phyloP scores from a whole-genome alignment of 2,888 invertebrate genomes.

The Sinotaia quadrata region DNA sequence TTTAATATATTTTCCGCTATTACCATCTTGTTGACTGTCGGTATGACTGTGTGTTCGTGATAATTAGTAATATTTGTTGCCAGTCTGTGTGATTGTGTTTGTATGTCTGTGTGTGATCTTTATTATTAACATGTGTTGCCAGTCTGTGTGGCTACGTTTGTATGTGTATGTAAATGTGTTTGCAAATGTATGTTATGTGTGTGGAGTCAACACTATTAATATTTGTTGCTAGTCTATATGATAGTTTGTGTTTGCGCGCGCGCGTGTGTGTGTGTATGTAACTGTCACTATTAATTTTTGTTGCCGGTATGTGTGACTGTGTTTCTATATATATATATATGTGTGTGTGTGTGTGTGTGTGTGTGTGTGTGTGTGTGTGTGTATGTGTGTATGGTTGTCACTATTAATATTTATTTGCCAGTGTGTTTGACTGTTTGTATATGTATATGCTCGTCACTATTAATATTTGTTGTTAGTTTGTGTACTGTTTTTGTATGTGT shows the following conservation, averaged over 20 bases:
- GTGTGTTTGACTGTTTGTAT: conserved; percentile 23
- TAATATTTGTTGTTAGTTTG: neutral
- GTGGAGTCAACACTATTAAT: no score
- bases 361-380: conserved; percentile 27
- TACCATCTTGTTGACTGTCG: neutral
- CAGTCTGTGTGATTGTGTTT: neutral
- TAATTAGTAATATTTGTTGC: neutral
- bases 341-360: conserved; percentile 34
- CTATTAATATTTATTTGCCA: conserved; percentile 25
- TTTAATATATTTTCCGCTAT: neutral
- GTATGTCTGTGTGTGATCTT: neutral
- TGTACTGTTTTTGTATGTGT: conserved; percentile 29
- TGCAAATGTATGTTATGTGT: neutral
- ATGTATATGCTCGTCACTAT: conserved; percentile 24
- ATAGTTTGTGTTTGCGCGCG: conserved; percentile 3
- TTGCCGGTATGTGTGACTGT: conserved; percentile 16
- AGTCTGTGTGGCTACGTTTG: neutral
- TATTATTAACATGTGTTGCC: neutral
- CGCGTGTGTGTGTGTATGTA: neutral
- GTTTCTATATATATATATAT: conserved; percentile 23
- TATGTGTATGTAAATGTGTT: conserved; percentile 12
- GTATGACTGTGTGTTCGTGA: neutral
- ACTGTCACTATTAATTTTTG: neutral
- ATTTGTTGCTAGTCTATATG: neutral
- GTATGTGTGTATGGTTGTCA: conserved; percentile 20